phyloP scores from a whole-genome alignment of 1,140 invertebrate genomes.

The Bombus sylvicola region DNA sequence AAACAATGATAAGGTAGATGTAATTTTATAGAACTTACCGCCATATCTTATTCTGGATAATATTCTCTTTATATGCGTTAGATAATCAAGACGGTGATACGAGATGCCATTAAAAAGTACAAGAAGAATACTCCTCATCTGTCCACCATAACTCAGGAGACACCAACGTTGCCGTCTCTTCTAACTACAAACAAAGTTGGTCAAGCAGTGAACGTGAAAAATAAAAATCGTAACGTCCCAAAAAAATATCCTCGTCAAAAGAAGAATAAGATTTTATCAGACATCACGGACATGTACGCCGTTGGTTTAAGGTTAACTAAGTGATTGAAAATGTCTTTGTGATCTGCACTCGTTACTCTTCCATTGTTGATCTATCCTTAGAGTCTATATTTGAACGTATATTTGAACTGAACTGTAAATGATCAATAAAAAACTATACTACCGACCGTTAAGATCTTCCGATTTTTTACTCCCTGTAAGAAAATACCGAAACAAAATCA shows the following conservation, averaged over 20 bases:
- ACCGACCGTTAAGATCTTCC: background rate
- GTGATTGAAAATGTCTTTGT: constrained; percentile 40
- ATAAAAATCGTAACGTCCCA: constrained; percentile 41
- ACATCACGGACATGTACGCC: constrained; percentile 76
- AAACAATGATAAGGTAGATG: constrained; percentile 66
- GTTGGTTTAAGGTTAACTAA: constrained; percentile 69
- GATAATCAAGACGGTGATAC: constrained; percentile 68
- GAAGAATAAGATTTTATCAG: constrained; percentile 63
- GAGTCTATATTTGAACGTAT: constrained; percentile 58
- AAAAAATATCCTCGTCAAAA: constrained; percentile 62
- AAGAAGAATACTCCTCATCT: constrained; percentile 63
- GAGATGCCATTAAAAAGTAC: constrained; percentile 69
- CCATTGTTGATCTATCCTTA: constrained; percentile 51
- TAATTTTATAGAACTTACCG: background rate
- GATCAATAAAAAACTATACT: constrained; percentile 54
- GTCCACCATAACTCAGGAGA: constrained; percentile 31
- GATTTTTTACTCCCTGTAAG: background rate
- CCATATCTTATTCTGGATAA: background rate
- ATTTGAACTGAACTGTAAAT: constrained; percentile 30
- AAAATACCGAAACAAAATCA: constrained; percentile 27
- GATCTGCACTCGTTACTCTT: constrained; percentile 43
- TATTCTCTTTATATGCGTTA: constrained; percentile 15
- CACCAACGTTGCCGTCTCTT: constrained; percentile 53
- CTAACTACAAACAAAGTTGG: constrained; percentile 13
- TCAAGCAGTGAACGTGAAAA: constrained; percentile 19